These are phyloP conservation scores for Diprion similis DNA, from an alignment of 1,140 invertebrate genomes.

Conservation along the genomic window DNA sequence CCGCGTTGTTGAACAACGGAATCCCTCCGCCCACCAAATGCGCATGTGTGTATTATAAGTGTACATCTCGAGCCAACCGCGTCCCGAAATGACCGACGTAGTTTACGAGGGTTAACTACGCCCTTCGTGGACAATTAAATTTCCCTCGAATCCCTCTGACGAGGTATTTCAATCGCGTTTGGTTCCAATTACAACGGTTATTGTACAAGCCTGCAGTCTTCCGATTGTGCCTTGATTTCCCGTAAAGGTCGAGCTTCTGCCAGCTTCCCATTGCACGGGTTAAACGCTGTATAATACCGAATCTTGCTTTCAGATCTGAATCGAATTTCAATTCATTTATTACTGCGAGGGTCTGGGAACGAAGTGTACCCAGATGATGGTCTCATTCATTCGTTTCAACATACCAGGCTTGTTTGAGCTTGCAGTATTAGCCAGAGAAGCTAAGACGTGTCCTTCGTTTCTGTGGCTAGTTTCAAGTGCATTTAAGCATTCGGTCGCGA, in stretches of 20 bases:
- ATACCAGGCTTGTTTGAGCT: not conserved
- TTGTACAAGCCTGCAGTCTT: too few species aligned
- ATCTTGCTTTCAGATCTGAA: too few species aligned
- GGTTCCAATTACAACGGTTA: not conserved
- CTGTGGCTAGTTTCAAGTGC: too few species aligned
- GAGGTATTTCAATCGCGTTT: not conserved
- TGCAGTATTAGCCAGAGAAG: not conserved
- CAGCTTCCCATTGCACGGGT: too few species aligned
- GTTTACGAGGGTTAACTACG: slow-evolving; percentile 7
- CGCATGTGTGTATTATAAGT: too few species aligned
- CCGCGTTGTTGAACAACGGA: not conserved
- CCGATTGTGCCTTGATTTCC: too few species aligned
- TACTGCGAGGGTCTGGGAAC: too few species aligned
- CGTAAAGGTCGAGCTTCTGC: too few species aligned
- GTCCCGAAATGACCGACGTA: slow-evolving; percentile 4
- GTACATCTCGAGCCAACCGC: not conserved
- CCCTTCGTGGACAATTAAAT: slow-evolving; percentile 4
- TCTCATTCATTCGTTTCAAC: too few species aligned
- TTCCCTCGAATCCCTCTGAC: not conserved
- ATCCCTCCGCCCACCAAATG: not conserved
- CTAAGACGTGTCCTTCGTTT: not conserved
- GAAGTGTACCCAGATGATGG: too few species aligned
- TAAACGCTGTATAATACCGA: too few species aligned
- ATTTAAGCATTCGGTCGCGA: not conserved
- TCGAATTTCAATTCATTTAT: too few species aligned